Evolutionary conservation across 2,113 vertebrate species (phyloP).

Genomic region (Lathamus discolor): DNA sequence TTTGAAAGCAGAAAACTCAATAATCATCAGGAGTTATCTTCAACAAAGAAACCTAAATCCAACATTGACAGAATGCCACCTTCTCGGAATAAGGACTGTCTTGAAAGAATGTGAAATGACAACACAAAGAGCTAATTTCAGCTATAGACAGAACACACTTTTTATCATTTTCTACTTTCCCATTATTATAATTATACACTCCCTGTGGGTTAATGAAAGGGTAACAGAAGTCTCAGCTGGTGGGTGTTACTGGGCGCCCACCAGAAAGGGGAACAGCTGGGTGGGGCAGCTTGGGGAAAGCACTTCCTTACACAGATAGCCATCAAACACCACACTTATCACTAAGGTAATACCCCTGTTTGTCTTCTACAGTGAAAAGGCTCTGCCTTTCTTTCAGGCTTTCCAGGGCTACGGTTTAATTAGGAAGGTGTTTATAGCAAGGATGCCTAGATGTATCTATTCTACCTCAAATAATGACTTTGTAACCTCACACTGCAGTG

Average conservation of each 20-base stretch:
- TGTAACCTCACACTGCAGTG: not conserved
- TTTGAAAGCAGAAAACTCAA: not conserved
- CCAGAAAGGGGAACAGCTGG: not conserved
- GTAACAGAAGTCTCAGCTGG: too few species aligned
- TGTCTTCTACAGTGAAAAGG: too few species aligned
- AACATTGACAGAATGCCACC: not conserved
- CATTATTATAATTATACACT: not conserved
- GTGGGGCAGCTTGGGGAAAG: not conserved
- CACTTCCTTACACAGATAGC: rapidly evolving
- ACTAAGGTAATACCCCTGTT: not conserved
- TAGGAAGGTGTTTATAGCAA: not conserved
- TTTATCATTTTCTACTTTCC: not conserved
- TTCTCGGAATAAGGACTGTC: not conserved
- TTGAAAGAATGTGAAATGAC: not conserved
- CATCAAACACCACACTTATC: not conserved
- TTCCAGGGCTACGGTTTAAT: not conserved
- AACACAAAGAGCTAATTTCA: not conserved
- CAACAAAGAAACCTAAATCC: not conserved
- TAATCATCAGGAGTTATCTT: not conserved
- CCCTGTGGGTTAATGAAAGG: rapidly evolving
- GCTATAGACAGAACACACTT: not conserved
- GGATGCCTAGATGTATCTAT: not conserved
- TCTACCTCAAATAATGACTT: not conserved
- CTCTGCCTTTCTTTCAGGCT: not conserved
- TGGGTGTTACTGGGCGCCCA: not conserved